Evolutionary conservation across 2,797 vertebrate genomes (phyloP).

Genomic region (Falco novaeseelandiae): DNA sequence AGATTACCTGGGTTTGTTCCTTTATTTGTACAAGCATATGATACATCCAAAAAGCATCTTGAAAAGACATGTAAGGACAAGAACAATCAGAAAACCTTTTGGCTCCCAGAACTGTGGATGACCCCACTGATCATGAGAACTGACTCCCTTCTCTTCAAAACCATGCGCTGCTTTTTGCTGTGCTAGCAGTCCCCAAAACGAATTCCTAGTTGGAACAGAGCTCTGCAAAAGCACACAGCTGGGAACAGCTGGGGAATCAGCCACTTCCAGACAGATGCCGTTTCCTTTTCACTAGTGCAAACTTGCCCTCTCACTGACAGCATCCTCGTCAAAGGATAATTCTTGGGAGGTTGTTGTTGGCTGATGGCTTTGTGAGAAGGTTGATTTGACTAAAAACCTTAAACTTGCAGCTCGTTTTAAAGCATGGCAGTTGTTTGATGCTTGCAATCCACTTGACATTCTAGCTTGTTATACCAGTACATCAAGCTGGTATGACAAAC

Average conservation of each 20-base stretch:
- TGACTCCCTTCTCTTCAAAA: background rate
- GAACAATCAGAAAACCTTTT: background rate
- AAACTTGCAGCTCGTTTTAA: background rate
- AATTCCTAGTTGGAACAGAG: background rate
- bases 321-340: background rate
- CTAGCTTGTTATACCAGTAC: background rate
- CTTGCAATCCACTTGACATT: background rate
- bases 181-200: background rate
- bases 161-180: background rate
- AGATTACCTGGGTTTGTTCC: background rate
- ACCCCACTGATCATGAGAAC: accelerated
- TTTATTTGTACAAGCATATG: background rate
- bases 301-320: background rate
- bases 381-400: background rate
- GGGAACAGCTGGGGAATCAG: background rate
- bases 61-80: background rate
- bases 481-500: background rate
- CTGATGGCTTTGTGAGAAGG: background rate
- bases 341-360: background rate
- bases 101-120: background rate
- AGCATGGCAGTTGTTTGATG: background rate
- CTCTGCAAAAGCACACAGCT: background rate
- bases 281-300: background rate
- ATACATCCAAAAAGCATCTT: background rate
- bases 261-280: background rate